These are phyloP conservation scores for Megalops atlanticus DNA, from an alignment of 2,113 vertebrate species.

Conservation along the genomic window DNA sequence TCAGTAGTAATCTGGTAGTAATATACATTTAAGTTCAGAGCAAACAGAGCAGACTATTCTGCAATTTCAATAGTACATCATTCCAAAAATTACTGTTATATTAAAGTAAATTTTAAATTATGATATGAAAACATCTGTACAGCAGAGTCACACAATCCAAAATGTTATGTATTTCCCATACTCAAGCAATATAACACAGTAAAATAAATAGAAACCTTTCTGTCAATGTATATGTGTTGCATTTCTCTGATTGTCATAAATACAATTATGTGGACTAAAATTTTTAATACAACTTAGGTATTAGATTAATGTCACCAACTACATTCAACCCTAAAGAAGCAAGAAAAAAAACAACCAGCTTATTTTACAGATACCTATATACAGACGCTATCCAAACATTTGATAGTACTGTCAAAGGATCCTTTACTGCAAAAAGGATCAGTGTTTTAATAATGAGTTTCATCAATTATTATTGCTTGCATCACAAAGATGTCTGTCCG, in stretches of 20 bases:
- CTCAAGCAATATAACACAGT: background rate
- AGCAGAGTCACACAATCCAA: background rate
- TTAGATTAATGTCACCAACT: background rate
- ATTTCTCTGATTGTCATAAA: background rate
- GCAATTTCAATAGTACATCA: background rate
- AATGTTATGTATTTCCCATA: background rate
- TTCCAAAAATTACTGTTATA: background rate
- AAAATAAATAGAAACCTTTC: background rate
- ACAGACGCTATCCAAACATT: too few species aligned
- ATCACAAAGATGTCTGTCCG: conserved; percentile 1
- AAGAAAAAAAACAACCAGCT: background rate
- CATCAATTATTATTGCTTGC: background rate
- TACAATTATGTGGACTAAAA: background rate
- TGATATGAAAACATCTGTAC: background rate
- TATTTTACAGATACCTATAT: background rate
- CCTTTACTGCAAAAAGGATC: too few species aligned
- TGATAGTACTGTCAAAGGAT: too few species aligned
- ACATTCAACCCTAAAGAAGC: background rate
- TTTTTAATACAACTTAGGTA: background rate
- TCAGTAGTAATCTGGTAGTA: too few species aligned
- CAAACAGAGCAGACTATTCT: background rate
- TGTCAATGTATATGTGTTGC: background rate
- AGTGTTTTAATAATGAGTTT: background rate
- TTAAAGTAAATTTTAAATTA: background rate
- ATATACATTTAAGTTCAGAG: background rate